Base-by-base conservation (phyloP, 2,888 invertebrate species). In the Notodonta ziczac region DNA sequence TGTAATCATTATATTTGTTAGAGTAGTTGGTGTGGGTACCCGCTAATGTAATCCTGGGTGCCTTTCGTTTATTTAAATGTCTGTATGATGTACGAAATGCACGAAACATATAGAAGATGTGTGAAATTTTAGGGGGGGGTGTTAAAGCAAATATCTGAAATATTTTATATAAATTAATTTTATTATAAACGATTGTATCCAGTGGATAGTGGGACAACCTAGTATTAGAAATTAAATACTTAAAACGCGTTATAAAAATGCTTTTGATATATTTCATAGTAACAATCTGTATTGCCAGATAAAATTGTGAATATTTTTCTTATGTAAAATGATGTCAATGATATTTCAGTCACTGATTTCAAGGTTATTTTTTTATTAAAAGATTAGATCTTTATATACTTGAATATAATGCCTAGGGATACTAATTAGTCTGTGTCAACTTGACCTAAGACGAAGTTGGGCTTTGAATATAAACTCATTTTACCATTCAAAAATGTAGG, bases 71-170 rank as follows among this genome's bases (percentile, higher is more conserved):
- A 85, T 80, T 84, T 77, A 89, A 87, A 87, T 93, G 93, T 95
- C 96, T 96, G 96, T 96, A 96, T 96, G 95, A 96, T 96, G 95
- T 96, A 96, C 94, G 96, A 96, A 96, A 96, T 96, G 96, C 96
- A 96, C 96, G 96, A 96, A 96, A 96, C 96, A 95, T 96, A 95
- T 96, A 96, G 96, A 96, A 96, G 96, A 96, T 96, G 95, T 87
- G 83, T 89, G 84, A 87, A 88, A 90, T 84, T 87, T 85, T 85
- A 85, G 80, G 80, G 80, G 66, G 78, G 86, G 83, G 83, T 84
- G 81, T 75, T 14, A 35, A 56, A 56, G 42, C 44, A 86, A 84
- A 82, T 86, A 84, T 86, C 86, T 85, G 84, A 85, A 83, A 85
- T 91, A 88, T 89, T 91, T 89, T 90, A 87, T 91, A 90, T 85